Evolutionary conservation across 2,888 invertebrate genomes (phyloP).

Genomic region (Smittia aterrima): DNA sequence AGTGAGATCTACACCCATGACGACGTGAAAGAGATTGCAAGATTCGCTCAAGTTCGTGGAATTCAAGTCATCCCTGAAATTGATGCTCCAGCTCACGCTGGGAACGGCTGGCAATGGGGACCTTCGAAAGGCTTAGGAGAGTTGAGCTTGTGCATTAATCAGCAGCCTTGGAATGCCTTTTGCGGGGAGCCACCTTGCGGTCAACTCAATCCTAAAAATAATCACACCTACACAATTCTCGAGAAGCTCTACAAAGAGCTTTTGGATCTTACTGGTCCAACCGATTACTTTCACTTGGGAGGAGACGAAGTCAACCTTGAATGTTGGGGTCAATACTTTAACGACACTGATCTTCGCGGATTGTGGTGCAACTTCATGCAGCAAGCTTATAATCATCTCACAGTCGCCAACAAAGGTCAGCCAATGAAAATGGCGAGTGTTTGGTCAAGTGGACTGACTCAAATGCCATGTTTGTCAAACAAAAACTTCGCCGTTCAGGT

Average conservation of each 20-base stretch:
- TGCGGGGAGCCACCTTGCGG: slow-evolving; percentile 77
- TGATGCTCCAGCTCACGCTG: slow-evolving; percentile 87
- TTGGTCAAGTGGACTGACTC: slow-evolving; percentile 77
- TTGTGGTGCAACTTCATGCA: slow-evolving; percentile 76
- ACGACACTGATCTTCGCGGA: slow-evolving; percentile 73
- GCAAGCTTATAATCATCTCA: slow-evolving; percentile 46
- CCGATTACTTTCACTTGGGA: slow-evolving; percentile 80
- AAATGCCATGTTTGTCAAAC: slow-evolving; percentile 66
- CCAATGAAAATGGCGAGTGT: slow-evolving; percentile 57
- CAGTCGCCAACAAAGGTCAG: slow-evolving; percentile 52
- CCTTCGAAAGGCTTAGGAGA: slow-evolving; percentile 72
- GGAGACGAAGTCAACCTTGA: slow-evolving; percentile 73
- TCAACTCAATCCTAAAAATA: slow-evolving; percentile 78
- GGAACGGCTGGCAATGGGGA: slow-evolving; percentile 84
- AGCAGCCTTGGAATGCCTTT: slow-evolving; percentile 75
- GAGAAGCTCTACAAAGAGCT: slow-evolving; percentile 74
- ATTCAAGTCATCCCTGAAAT: slow-evolving; percentile 84
- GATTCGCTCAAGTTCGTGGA: slow-evolving; percentile 76
- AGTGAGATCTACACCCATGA: slow-evolving; percentile 70
- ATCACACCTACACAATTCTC: slow-evolving; percentile 69
- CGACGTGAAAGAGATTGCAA: slow-evolving; percentile 70
- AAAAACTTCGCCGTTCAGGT: slow-evolving; percentile 67
- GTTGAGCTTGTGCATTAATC: slow-evolving; percentile 76
- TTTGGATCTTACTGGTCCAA: slow-evolving; percentile 68
- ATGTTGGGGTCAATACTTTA: slow-evolving; percentile 74